These are phyloP conservation scores for Malacosoma neustria DNA, from an alignment of 2,888 invertebrate species.

Conservation along the genomic window DNA sequence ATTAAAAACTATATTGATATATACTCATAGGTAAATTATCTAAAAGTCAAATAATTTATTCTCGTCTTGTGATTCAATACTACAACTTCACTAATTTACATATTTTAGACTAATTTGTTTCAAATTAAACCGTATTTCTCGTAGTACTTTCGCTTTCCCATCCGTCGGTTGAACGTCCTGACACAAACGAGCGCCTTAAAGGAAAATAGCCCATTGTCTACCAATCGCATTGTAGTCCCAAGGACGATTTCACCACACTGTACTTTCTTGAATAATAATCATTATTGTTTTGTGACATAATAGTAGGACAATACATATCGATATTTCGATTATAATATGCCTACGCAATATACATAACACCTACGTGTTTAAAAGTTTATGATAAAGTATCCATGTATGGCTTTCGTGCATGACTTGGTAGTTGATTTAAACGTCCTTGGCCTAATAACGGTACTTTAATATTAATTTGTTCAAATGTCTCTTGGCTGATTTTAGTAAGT, in stretches of 20 bases:
- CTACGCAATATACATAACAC: neutral
- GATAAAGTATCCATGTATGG: neutral
- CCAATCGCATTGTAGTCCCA: slow-evolving; percentile 35
- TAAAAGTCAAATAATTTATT: too few species aligned
- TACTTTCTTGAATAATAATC: slow-evolving; percentile 25
- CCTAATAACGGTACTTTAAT: too few species aligned
- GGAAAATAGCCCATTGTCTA: slow-evolving; percentile 52
- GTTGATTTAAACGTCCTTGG: neutral
- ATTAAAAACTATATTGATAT: too few species aligned
- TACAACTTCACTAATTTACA: neutral
- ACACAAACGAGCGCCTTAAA: slow-evolving; percentile 39
- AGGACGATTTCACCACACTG: slow-evolving; percentile 56
- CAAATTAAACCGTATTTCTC: neutral
- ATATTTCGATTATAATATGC: neutral
- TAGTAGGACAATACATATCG: slow-evolving; percentile 30
- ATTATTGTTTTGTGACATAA: slow-evolving; percentile 35
- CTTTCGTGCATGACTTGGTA: neutral
- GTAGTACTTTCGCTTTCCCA: slow-evolving; percentile 57
- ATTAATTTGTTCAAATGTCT: too few species aligned
- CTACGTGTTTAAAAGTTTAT: too few species aligned
- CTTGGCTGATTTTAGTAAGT: neutral
- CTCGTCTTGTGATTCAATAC: too few species aligned
- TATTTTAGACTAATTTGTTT: neutral
- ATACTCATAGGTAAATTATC: too few species aligned
- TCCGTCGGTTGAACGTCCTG: slow-evolving; percentile 32